Percentiles rank a stretch among this genome's conserved stretches.
These are phyloP conservation scores for Brachymystax lenok DNA, from an alignment of 2,797 vertebrate genomes.

Conservation along the genomic window DNA sequence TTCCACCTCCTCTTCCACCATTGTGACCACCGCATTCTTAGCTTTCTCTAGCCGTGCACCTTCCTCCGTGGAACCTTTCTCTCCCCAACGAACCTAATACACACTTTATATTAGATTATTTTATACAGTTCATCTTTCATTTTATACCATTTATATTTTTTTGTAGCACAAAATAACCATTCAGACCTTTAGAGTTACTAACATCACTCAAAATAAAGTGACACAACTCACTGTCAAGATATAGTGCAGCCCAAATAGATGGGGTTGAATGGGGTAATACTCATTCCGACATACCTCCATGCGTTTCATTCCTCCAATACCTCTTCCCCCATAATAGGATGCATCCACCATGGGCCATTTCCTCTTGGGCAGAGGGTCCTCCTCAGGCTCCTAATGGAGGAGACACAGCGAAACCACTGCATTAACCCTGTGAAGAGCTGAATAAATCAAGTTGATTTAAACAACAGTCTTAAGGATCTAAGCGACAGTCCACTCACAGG, in stretches of 20 bases:
- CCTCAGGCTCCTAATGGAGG: conserved; percentile 73
- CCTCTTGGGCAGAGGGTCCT: conserved; percentile 75
- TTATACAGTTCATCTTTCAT: neutral
- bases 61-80: conserved; percentile 96
- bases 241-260: neutral
- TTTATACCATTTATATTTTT: neutral
- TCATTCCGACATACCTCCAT: conserved; percentile 85
- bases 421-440: neutral
- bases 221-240: neutral
- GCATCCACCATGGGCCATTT: conserved; percentile 89
- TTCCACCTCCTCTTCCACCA: conserved; percentile 83
- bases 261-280: neutral
- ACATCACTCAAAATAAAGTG: neutral
- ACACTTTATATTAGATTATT: neutral
- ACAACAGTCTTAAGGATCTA: no score
- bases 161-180: neutral
- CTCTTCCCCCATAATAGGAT: conserved; percentile 86
- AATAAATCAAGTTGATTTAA: neutral
- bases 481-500: conserved; percentile 62
- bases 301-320: conserved; percentile 88
- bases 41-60: conserved; percentile 92
- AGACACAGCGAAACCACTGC: conserved; percentile 8
- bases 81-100: conserved; percentile 93
- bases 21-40: conserved; percentile 91
- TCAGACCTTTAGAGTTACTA: neutral